phyloP scores from a whole-genome alignment of 2,888 invertebrate genomes.

The Xestia c-nigrum region DNA sequence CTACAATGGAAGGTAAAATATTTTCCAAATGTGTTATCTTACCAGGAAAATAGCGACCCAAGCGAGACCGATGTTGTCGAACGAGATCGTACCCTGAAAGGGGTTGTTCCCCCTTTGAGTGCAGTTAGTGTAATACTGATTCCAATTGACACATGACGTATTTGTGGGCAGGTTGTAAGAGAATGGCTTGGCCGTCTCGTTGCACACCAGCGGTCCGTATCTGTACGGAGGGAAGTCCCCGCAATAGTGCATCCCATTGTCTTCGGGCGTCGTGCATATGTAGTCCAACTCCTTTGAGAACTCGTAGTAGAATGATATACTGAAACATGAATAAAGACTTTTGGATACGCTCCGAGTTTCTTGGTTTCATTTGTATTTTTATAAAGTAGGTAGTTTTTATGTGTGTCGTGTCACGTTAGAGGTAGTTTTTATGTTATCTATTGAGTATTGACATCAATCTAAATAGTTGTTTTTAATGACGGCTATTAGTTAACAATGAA shows the following conservation, averaged over 20 bases:
- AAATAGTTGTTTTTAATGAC: conserved; percentile 26
- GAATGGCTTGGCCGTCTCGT: conserved; percentile 92
- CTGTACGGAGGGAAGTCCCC: conserved; percentile 95
- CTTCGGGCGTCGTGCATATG: conserved; percentile 98
- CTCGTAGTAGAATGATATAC: conserved; percentile 96
- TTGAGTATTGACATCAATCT: conserved; percentile 36
- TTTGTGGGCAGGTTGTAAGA: conserved; percentile 92
- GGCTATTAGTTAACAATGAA: conserved; percentile 38
- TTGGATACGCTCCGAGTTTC: conserved; percentile 10
- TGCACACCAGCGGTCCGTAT: conserved; percentile 94
- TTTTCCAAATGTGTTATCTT: conserved; percentile 82
- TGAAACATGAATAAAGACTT: conserved; percentile 73
- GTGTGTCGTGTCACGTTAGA: conserved; percentile 44
- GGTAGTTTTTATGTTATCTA: conserved; percentile 12
- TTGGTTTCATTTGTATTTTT: not conserved
- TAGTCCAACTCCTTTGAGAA: conserved; percentile 98
- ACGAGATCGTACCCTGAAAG: conserved; percentile 99
- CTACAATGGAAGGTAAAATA: not conserved
- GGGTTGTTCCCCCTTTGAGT: conserved; percentile 98
- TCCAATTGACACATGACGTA: conserved; percentile 98
- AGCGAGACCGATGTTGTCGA: conserved; percentile 99
- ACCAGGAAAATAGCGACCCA: conserved; percentile 99
- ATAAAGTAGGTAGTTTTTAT: conserved; percentile 23
- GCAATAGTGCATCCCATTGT: conserved; percentile 98
- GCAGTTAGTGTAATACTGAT: conserved; percentile 99